These are phyloP conservation scores for Drosophila gaucha DNA, from an alignment of 2,888 invertebrate genomes.

Conservation along the genomic window DNA sequence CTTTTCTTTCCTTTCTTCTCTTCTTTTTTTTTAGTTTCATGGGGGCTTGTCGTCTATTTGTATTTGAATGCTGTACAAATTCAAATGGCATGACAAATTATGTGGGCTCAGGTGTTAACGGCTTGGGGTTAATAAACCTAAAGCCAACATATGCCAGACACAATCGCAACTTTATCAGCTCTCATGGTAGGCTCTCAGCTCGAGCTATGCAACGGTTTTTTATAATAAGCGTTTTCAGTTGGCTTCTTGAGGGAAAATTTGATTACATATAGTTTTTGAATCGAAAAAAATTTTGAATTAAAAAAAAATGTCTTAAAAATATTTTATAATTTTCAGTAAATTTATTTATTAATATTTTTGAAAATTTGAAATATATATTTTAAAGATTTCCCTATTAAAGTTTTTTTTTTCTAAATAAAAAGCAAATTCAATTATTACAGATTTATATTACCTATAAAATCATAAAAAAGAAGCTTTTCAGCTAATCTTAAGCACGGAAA, in stretches of 20 bases:
- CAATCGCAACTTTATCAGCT: conserved; percentile 16
- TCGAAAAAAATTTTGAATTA: no score
- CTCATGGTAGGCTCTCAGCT: not conserved
- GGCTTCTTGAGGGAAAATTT: not conserved
- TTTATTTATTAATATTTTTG: no score
- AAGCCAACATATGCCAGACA: conserved; percentile 61
- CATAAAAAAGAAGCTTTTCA: no score
- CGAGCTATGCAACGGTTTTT: not conserved
- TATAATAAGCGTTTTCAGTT: not conserved
- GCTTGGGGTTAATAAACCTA: conserved; percentile 74
- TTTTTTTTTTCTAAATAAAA: no score
- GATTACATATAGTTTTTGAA: no score
- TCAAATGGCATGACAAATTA: conserved; percentile 81
- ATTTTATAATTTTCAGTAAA: no score
- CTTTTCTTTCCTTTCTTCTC: conserved; percentile 39
- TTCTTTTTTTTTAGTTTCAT: conserved; percentile 43
- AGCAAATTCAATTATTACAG: no score
- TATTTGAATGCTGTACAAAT: conserved; percentile 67
- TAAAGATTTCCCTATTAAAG: no score
- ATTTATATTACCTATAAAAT: no score
- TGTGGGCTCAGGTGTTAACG: conserved; percentile 82
- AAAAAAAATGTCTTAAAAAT: no score
- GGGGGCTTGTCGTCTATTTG: conserved; percentile 65
- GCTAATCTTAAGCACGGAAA: no score
- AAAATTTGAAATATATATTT: no score